Percentiles rank a stretch among this genome's conserved stretches.
phyloP scores from a whole-genome alignment of 2,113 vertebrate species.

The Heteronetta atricapilla region DNA sequence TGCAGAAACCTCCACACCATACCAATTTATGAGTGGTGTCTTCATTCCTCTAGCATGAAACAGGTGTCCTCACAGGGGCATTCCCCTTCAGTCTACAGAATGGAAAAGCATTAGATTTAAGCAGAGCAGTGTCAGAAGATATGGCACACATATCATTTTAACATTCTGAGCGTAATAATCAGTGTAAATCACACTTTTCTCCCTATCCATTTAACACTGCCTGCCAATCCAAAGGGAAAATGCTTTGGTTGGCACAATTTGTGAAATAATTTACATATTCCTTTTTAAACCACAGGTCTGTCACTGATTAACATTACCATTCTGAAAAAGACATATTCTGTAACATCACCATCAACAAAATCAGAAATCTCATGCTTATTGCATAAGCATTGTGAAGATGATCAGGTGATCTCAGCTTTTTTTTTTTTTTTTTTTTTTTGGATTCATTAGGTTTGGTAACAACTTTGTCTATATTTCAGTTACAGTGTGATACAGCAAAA shows the following conservation, averaged over 20 bases:
- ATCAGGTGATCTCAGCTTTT: not conserved
- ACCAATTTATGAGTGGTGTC: not conserved
- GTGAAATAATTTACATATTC: not conserved
- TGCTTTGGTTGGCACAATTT: not conserved
- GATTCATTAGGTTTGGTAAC: not conserved
- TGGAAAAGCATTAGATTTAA: not conserved
- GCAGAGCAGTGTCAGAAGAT: not conserved
- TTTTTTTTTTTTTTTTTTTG: not conserved
- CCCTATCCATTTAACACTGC: not conserved
- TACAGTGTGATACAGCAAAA: not conserved
- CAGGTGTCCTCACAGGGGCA: not conserved
- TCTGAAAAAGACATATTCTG: no score
- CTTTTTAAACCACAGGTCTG: not conserved
- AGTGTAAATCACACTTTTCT: not conserved
- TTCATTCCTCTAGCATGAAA: not conserved
- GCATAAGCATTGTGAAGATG: not conserved
- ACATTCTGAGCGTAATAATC: fast-evolving
- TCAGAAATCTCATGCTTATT: not conserved
- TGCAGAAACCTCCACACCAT: not conserved
- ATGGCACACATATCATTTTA: not conserved
- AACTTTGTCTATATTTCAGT: not conserved
- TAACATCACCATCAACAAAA: not conserved
- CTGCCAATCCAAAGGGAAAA: not conserved
- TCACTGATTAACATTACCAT: no score
- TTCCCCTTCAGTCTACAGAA: not conserved